phyloP scores from a whole-genome alignment of 2,888 invertebrate genomes.

The Stenichneumon culpator region DNA sequence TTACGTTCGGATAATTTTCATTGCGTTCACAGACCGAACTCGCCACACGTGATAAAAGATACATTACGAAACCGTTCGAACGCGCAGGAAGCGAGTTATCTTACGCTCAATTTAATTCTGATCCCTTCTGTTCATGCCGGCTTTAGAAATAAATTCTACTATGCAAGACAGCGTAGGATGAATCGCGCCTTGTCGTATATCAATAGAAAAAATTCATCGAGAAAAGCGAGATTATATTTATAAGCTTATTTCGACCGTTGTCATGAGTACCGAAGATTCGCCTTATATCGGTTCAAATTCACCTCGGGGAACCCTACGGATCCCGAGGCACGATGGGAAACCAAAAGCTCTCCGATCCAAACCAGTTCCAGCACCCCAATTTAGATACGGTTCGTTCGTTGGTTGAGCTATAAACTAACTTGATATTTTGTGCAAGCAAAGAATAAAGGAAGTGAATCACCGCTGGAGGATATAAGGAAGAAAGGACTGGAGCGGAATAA shows the following conservation, averaged over 20 bases:
- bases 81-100: slow-evolving; percentile 12
- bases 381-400: slow-evolving; percentile 40
- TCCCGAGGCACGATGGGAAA: slow-evolving; percentile 27
- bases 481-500: slow-evolving; percentile 17
- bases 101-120: slow-evolving; percentile 34
- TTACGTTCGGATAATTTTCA: neutral
- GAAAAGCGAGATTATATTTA: slow-evolving; percentile 60
- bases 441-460: slow-evolving; percentile 50
- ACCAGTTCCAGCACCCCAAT: slow-evolving; percentile 44
- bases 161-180: neutral
- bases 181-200: neutral
- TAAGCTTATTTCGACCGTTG: slow-evolving; percentile 62
- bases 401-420: slow-evolving; percentile 51
- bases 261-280: slow-evolving; percentile 43
- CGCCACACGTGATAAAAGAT: neutral
- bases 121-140: slow-evolving; percentile 15
- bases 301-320: slow-evolving; percentile 31
- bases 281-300: slow-evolving; percentile 26
- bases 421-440: slow-evolving; percentile 43
- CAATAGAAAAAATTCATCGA: slow-evolving; percentile 30
- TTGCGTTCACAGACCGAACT: neutral
- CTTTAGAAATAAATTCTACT: neutral
- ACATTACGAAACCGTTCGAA: slow-evolving; percentile 7
- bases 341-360: slow-evolving; percentile 14
- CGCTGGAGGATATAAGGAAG: slow-evolving; percentile 20